Percentiles rank a stretch among this genome's conserved stretches.
phyloP scores from a whole-genome alignment of 1,140 invertebrate species.

The Heliconius nattereri region DNA sequence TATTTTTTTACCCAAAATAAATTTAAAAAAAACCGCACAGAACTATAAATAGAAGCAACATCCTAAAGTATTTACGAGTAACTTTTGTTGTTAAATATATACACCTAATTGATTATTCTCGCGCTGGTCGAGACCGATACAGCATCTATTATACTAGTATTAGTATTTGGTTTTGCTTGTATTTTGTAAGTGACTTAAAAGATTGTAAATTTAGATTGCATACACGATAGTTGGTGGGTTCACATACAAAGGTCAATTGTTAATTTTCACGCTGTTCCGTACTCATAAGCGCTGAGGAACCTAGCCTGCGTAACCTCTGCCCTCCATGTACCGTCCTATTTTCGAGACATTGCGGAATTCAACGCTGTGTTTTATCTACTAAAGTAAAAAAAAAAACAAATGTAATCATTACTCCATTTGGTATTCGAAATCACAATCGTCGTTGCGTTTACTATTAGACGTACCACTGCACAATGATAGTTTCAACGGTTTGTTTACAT shows the following conservation, averaged over 20 bases:
- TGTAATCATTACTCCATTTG: too few relatives aligned
- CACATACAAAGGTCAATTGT: background rate
- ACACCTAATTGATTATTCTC: conserved; percentile 58
- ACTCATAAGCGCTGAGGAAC: too few relatives aligned
- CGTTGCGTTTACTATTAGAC: too few relatives aligned
- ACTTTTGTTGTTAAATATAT: conserved; percentile 53
- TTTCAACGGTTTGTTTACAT: too few relatives aligned
- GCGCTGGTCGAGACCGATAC: conserved; percentile 40
- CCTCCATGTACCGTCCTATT: background rate
- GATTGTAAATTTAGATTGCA: background rate
- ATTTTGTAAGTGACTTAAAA: background rate
- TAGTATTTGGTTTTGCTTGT: background rate
- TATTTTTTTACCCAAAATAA: background rate
- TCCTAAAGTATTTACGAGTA: conserved; percentile 37
- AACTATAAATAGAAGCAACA: background rate
- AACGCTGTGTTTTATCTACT: background rate
- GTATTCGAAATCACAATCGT: too few relatives aligned
- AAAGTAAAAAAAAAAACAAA: background rate
- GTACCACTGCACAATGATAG: too few relatives aligned
- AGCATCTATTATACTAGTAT: background rate
- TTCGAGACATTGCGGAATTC: background rate
- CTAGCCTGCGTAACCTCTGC: background rate
- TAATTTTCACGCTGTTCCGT: background rate
- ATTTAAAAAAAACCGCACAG: background rate
- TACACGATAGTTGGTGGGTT: too few relatives aligned